Conservation (phyloP, 2,888 invertebrate genomes). For the Plutella xylostella region DNA sequence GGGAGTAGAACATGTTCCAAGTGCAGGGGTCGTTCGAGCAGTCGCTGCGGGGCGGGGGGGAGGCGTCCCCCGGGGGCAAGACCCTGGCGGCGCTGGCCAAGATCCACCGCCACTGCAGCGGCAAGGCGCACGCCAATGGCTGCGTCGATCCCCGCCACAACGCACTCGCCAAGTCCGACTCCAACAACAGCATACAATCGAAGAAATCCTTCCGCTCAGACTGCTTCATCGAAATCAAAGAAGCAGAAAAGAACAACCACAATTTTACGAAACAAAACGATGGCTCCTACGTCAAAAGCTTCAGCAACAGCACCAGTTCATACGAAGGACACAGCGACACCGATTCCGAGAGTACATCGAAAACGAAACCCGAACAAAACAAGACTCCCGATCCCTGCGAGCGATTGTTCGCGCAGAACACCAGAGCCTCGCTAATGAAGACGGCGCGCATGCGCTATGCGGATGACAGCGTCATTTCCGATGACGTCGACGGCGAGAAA, state of each 20-base stretch:
- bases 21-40: slow-evolving; percentile 70
- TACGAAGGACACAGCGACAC: slow-evolving; percentile 76
- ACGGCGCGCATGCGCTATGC: slow-evolving; percentile 71
- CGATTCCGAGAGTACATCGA: slow-evolving; percentile 70
- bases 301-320: slow-evolving; percentile 72
- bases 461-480: slow-evolving; percentile 54
- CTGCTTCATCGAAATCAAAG: slow-evolving; percentile 57
- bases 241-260: slow-evolving; percentile 39
- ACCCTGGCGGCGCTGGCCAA: slow-evolving; percentile 65
- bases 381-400: slow-evolving; percentile 54
- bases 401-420: slow-evolving; percentile 67
- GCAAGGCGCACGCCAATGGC: slow-evolving; percentile 81
- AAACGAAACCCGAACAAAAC: slow-evolving; percentile 35
- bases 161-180: slow-evolving; percentile 56
- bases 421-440: slow-evolving; percentile 72
- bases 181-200: slow-evolving; percentile 55
- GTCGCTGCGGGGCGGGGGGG: slow-evolving; percentile 66
- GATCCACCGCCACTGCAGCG: slow-evolving; percentile 80
- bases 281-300: slow-evolving; percentile 51
- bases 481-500: slow-evolving; percentile 59
- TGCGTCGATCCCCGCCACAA: slow-evolving; percentile 65
- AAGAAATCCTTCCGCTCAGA: slow-evolving; percentile 50
- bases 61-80: slow-evolving; percentile 58
- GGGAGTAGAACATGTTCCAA: slow-evolving; percentile 52
- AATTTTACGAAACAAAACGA: slow-evolving; percentile 35